These are phyloP conservation scores for Luehdorfia chinensis DNA, from an alignment of 1,140 invertebrate species.

Conservation along the genomic window DNA sequence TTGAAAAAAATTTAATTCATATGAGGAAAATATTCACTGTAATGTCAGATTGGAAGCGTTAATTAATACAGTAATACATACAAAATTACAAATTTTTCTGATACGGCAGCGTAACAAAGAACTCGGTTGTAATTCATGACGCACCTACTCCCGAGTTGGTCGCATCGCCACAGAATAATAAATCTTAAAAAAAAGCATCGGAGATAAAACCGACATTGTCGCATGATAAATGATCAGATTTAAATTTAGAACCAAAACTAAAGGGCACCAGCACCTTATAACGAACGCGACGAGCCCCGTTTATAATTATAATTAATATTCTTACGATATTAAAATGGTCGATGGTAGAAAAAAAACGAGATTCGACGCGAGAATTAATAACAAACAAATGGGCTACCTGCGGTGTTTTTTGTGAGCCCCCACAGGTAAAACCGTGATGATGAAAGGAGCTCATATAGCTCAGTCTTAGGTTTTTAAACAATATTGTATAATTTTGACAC, in stretches of 20 bases:
- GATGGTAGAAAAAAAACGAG: constrained; percentile 60
- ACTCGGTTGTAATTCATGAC: constrained; percentile 37
- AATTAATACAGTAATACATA: neutral
- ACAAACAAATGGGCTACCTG: constrained; percentile 77
- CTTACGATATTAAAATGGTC: constrained; percentile 71
- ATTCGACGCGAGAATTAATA: constrained; percentile 75
- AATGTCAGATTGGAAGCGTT: too few species aligned
- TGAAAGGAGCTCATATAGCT: constrained; percentile 67
- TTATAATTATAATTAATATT: constrained; percentile 78
- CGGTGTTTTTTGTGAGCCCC: constrained; percentile 69
- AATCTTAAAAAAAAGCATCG: constrained; percentile 49
- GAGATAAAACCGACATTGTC: constrained; percentile 70
- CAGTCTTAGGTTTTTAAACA: constrained; percentile 70
- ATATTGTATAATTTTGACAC: constrained; percentile 66
- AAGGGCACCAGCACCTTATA: constrained; percentile 52
- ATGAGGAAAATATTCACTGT: too few species aligned
- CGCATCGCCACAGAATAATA: constrained; percentile 44
- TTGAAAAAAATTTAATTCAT: too few species aligned
- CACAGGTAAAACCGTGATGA: constrained; percentile 66
- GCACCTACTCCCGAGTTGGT: constrained; percentile 32
- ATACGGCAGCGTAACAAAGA: constrained; percentile 7
- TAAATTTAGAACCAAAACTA: constrained; percentile 67
- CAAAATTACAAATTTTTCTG: constrained; percentile 1
- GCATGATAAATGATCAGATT: constrained; percentile 74
- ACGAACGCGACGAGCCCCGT: constrained; percentile 63